Evolutionary conservation across 2,888 invertebrate genomes (phyloP), one percentile per base, ranked within the genome.

Genomic region (Agonopterix heracliana): DNA sequence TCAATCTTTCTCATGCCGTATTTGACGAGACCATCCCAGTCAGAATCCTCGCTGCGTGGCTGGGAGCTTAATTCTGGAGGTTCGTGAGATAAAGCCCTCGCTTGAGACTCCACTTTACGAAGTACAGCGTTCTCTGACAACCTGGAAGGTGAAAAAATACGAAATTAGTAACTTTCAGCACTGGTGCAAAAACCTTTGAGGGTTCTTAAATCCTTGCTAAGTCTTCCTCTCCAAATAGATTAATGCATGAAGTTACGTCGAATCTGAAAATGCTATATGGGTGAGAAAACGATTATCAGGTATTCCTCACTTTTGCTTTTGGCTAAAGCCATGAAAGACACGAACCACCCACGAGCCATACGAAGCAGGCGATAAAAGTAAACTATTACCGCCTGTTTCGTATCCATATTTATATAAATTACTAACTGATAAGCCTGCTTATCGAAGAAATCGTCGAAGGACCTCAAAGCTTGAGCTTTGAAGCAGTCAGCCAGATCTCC

Each of bases 401-500:
- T 26, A 7, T 26, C 26, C 26, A 26, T 5, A 26, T 26, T 26
- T 26, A 26, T 26, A 26, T 7, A 35, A 47, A 41, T 2, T 41
- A 79, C 85, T 81, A 63, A 88, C 88, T 82, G 74, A 61, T 91
- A 91, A 57, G 88, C 79, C 46, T 89, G 91, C 61, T 92, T 91
- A 65, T 91, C 91, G 68, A 96, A 95, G 75, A 96, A 95, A 48
- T 95, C 94, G 47, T 94, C 93, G 50, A 96, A 92, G 0, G 93
- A 93, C 49, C 90, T 89, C 46, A 96, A 74, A 0, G 95, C 95
- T 57, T 93, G 92, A 0, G 94, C 95, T 68, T 96, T 95, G 72
- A 96, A 95, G 70, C 95, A 96, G 69, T 95, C 95, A 0, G 95
- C 93, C n/a, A 96, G 81, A 71, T 96, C 95, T 3, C 95, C 95